phyloP scores from a whole-genome alignment of 2,888 invertebrate species.

The Saturnia pavonia region DNA sequence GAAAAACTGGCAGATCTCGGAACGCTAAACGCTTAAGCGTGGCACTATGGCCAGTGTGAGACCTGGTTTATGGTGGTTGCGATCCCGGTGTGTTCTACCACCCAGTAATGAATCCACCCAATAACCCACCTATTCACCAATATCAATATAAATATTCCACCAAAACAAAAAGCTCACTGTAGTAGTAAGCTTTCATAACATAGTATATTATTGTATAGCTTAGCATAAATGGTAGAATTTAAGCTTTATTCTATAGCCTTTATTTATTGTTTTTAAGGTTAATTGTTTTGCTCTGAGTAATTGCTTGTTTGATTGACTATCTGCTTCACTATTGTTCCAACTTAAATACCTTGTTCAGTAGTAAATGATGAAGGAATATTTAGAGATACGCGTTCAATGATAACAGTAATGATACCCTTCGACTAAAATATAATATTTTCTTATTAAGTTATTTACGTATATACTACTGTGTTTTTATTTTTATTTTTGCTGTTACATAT shows the following conservation, averaged over 20 bases:
- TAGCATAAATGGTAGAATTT: neutral
- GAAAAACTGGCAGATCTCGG: too few relatives aligned
- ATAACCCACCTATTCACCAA: too few relatives aligned
- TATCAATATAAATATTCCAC: neutral
- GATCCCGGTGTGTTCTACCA: too few relatives aligned
- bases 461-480: neutral
- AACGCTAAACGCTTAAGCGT: too few relatives aligned
- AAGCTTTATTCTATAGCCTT: conserved; percentile 24
- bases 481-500: too few relatives aligned
- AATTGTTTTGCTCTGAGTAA: conserved; percentile 72
- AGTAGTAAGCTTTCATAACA: neutral
- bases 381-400: neutral
- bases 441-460: neutral
- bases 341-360: conserved; percentile 11
- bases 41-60: too few relatives aligned
- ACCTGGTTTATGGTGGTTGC: too few relatives aligned
- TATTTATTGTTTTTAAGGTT: conserved; percentile 65
- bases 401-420: neutral
- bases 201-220: neutral
- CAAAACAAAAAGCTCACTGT: too few relatives aligned
- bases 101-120: too few relatives aligned
- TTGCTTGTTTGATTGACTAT: conserved; percentile 48
- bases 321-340: neutral
- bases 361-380: conserved; percentile 10
- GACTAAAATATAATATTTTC: neutral